A percentile compares a stretch with the other conserved stretches of the same genome.
phyloP scores from a whole-genome alignment of 2,888 invertebrate genomes.

The Phymatocera aterrima region DNA sequence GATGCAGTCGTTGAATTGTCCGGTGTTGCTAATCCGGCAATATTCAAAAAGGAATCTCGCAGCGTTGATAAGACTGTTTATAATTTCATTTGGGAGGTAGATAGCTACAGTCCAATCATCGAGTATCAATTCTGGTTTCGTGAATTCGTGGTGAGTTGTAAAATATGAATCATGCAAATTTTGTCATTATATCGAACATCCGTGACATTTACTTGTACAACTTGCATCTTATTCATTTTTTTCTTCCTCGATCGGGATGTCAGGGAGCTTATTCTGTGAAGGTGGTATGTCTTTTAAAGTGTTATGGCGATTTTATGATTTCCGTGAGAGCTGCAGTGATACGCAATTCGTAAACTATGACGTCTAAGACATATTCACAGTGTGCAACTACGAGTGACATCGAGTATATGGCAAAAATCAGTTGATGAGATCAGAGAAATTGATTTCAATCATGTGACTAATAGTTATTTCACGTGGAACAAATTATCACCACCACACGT shows the following conservation, averaged over 20 bases:
- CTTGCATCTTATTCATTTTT: neutral
- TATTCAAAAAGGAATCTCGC: slow-evolving; percentile 80
- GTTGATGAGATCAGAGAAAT: neutral
- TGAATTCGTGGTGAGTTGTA: slow-evolving; percentile 66
- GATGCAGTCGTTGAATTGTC: slow-evolving; percentile 85
- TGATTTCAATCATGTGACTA: no score
- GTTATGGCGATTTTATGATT: no score
- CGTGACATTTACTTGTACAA: neutral
- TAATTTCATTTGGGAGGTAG: slow-evolving; percentile 89
- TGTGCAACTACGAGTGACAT: no score
- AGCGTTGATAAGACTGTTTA: slow-evolving; percentile 77
- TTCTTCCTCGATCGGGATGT: no score
- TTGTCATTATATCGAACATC: neutral
- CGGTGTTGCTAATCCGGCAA: slow-evolving; percentile 83
- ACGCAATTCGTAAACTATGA: no score
- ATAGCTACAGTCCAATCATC: slow-evolving; percentile 87
- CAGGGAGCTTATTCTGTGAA: no score
- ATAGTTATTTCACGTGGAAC: no score
- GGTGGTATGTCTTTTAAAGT: no score
- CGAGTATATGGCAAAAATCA: no score
- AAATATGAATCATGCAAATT: neutral
- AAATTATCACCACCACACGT: no score
- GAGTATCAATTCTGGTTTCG: slow-evolving; percentile 80
- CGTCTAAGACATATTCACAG: no score
- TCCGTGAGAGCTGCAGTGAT: no score